Percentiles rank a stretch among this genome's conserved stretches.
Conservation (phyloP, 2,888 invertebrate genomes). For the Mythimna lalbum region DNA sequence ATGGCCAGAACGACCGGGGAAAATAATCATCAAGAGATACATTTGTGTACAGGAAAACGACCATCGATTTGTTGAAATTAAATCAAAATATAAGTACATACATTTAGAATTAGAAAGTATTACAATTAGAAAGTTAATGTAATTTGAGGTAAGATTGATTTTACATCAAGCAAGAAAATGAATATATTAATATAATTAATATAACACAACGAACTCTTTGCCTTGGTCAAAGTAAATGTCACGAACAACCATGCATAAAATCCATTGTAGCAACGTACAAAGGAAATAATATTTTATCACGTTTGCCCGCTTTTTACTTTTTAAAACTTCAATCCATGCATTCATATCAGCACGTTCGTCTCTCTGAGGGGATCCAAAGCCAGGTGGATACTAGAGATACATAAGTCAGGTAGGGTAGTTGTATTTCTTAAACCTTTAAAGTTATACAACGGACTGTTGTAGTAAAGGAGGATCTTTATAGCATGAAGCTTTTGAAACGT, state of each 20-base stretch:
- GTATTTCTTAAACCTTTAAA: constrained; percentile 37
- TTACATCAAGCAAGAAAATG: no score
- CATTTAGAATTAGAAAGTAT: background rate
- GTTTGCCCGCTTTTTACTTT: constrained; percentile 52
- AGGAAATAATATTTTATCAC: constrained; percentile 58
- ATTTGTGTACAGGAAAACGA: constrained; percentile 30
- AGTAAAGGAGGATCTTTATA: constrained; percentile 28
- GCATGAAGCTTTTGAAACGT: constrained; percentile 37
- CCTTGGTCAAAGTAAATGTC: constrained; percentile 20
- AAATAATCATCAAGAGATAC: constrained; percentile 40
- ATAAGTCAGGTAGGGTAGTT: background rate
- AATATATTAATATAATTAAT: background rate
- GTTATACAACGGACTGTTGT: constrained; percentile 5
- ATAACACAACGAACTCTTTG: background rate
- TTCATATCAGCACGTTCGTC: constrained; percentile 54
- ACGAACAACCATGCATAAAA: constrained; percentile 46
- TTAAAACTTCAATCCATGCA: constrained; percentile 49
- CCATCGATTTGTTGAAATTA: background rate
- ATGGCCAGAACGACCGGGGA: constrained; percentile 7
- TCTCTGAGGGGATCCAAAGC: constrained; percentile 39
- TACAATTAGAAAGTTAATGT: background rate
- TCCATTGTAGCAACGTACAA: constrained; percentile 38
- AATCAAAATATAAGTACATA: background rate
- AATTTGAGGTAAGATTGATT: background rate
- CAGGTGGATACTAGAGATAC: constrained; percentile 23